These are phyloP conservation scores for Ecdyonurus torrentis DNA, from an alignment of 2,888 invertebrate species.

Conservation along the genomic window DNA sequence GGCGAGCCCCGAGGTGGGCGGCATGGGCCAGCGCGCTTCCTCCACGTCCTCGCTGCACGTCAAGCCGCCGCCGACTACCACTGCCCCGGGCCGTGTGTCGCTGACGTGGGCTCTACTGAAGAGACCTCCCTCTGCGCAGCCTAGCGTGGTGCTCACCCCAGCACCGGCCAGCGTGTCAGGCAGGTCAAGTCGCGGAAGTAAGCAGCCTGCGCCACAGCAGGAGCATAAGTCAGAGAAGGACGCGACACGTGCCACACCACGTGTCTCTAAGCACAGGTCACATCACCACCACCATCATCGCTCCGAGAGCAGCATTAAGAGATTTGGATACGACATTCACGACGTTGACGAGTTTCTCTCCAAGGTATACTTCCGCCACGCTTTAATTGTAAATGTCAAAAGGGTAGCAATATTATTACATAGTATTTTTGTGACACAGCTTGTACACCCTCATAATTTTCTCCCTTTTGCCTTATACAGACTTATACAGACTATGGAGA, in stretches of 20 bases:
- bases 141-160: not conserved
- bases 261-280: not conserved
- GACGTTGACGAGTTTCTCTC: conserved; percentile 64
- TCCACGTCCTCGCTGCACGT: conserved; percentile 1
- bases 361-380: too few species aligned
- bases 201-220: not conserved
- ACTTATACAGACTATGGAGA: too few species aligned
- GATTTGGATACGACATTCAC: conserved; percentile 63
- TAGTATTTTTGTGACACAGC: too few species aligned
- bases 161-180: not conserved
- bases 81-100: not conserved
- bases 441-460: too few species aligned
- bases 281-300: not conserved
- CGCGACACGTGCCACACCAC: not conserved
- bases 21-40: conserved; percentile 1
- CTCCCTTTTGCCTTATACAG: too few species aligned
- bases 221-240: not conserved
- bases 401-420: too few species aligned
- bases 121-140: not conserved
- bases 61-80: not conserved
- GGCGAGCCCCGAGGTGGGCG: not conserved
- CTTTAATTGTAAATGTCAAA: too few species aligned
- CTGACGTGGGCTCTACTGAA: not conserved
- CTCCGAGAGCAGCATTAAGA: conserved; percentile 13
- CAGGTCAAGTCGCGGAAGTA: not conserved